Base-by-base conservation (phyloP, 2,888 invertebrate genomes). In the Neoascia interrupta region DNA sequence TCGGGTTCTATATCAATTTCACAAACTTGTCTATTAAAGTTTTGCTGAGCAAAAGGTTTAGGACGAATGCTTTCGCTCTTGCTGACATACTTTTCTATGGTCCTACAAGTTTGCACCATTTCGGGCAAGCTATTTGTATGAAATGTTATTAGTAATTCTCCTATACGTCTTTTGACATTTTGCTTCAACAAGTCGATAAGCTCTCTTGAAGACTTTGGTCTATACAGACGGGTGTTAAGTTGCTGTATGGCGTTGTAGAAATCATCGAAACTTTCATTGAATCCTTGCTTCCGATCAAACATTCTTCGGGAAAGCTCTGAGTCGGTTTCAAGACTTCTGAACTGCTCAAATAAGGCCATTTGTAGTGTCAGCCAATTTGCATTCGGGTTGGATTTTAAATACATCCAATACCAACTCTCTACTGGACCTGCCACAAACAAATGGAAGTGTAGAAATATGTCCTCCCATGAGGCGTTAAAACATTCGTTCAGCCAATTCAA, bases 41-140 rank as follows among this genome's bases (percentile, higher is more conserved):
- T 37, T 1, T 3, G 6, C 3, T 37, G 37, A 8, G 6, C 16
- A 10, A 37, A 37, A 3, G 15, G 0, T 37, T 16, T 37, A 16
- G 15, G 8, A 15, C 37, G 37, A 2, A 13, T n/a, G 2, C 26
- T 8, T 13, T n/a, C 13, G 2, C 6, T 3, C 10, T 45, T n/a
- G n/a, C n/a, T n/a, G n/a, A n/a, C n/a, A n/a, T 18, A 16, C 15
- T 16, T 31, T 16, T 49, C 49, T 6, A 49, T 34, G 11, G 8
- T 49, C 3, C 19, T 15, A 13, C 49, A 51, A 1, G 31, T 11
- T n/a, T 31, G 18, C 3, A 49, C 49, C 49, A 49, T 49, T 18
- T 49, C 49, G 4, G 49, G 31, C 3, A 49, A 3, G 13, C 49
- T 49, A n/a, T n/a, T 5, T 10, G 16, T 49, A 8, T 16, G 11